Conservation (phyloP, 2,888 invertebrate species). For the Marronus borbonicus region DNA sequence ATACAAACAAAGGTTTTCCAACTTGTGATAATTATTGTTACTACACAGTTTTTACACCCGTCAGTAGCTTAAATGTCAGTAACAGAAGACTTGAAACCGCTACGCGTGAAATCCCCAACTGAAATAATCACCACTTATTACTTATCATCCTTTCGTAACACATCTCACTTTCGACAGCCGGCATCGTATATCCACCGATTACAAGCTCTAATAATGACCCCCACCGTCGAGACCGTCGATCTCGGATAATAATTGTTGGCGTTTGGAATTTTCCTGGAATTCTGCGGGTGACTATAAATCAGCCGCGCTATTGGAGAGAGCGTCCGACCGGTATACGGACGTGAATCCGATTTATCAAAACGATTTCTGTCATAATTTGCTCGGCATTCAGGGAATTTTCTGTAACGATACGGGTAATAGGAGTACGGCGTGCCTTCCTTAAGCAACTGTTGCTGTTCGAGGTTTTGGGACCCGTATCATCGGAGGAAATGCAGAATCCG, state of each 20-base stretch:
- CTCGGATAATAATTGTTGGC: constrained; percentile 10
- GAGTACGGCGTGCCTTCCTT: neutral
- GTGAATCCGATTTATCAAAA: constrained; percentile 32
- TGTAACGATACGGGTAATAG: neutral
- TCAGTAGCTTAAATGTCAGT: too few species aligned
- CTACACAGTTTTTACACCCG: too few species aligned
- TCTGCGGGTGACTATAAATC: neutral
- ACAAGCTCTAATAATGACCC: neutral
- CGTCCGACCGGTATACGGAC: neutral
- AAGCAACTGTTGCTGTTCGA: constrained; percentile 26
- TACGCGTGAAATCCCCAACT: too few species aligned
- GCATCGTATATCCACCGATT: neutral
- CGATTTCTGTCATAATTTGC: constrained; percentile 23
- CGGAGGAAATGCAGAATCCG: neutral
- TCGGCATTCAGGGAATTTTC: constrained; percentile 1
- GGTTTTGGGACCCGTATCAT: neutral
- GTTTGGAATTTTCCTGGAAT: constrained; percentile 9
- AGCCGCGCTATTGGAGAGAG: neutral
- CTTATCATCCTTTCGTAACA: too few species aligned
- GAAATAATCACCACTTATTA: too few species aligned
- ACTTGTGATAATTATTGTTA: too few species aligned
- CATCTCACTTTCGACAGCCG: neutral
- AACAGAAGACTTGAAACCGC: too few species aligned
- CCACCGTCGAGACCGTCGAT: neutral
- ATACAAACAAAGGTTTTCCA: too few species aligned